These are phyloP conservation scores for Drosophila punjabiensis DNA, from an alignment of 1,140 invertebrate genomes.

Conservation along the genomic window DNA sequence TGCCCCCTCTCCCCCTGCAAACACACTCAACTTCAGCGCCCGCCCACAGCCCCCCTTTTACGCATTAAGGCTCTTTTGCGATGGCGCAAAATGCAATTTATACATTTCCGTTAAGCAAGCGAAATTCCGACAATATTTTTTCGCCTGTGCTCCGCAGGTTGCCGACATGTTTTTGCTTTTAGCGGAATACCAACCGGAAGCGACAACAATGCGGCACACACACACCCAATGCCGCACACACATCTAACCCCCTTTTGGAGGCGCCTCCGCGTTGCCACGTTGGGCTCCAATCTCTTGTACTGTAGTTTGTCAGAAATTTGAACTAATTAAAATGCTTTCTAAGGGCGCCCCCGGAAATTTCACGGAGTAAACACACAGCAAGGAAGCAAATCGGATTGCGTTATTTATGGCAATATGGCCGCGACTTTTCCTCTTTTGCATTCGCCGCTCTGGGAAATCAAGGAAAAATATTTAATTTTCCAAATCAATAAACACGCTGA, in stretches of 20 bases:
- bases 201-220: slow-evolving; percentile 51
- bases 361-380: slow-evolving; percentile 26
- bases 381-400: slow-evolving; percentile 52
- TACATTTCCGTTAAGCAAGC: slow-evolving; percentile 81
- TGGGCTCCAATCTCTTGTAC: slow-evolving; percentile 9
- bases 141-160: slow-evolving; percentile 21
- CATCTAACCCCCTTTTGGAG: background rate
- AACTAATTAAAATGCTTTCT: slow-evolving; percentile 73
- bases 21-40: slow-evolving; percentile 12
- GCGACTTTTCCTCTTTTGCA: slow-evolving; percentile 51
- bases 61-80: slow-evolving; percentile 55
- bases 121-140: slow-evolving; percentile 64
- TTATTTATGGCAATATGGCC: slow-evolving; percentile 71
- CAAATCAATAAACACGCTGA: slow-evolving; percentile 83
- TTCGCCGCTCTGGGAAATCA: slow-evolving; percentile 29
- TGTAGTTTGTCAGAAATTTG: slow-evolving; percentile 35
- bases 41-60: background rate
- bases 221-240: no score
- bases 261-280: background rate
- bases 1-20: background rate
- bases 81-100: slow-evolving; percentile 78
- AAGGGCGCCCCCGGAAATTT: slow-evolving; percentile 55
- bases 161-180: slow-evolving; percentile 74
- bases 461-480: slow-evolving; percentile 84
- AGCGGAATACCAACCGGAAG: slow-evolving; percentile 45